Percentiles rank a stretch among this genome's conserved stretches.
Evolutionary conservation across 2,113 vertebrate genomes (phyloP).

Genomic region (Vulpes ferrilata): DNA sequence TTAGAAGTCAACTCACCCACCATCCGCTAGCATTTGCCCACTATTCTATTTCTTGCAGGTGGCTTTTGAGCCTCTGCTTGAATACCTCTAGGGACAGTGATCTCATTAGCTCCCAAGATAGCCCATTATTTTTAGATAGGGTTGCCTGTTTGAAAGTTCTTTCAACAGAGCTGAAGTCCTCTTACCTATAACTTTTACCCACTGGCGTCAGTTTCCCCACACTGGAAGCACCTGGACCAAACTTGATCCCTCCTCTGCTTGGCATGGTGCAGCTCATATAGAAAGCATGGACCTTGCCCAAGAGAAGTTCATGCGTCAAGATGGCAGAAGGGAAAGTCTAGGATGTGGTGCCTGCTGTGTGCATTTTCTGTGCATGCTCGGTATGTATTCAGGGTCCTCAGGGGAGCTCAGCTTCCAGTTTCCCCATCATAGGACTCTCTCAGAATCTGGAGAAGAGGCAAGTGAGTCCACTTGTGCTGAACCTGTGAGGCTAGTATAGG

Average conservation of each 20-base stretch:
- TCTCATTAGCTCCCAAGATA: constrained; percentile 78
- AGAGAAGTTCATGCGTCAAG: neutral
- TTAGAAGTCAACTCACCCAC: constrained; percentile 54
- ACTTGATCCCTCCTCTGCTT: neutral
- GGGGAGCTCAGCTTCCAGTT: neutral
- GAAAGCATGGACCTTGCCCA: neutral
- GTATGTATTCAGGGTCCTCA: neutral
- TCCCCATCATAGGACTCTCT: neutral
- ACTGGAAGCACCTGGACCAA: neutral
- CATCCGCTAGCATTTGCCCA: neutral
- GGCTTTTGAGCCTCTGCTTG: constrained; percentile 52
- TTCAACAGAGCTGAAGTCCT: neutral
- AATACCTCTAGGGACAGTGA: constrained; percentile 74
- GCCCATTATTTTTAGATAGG: constrained; percentile 74
- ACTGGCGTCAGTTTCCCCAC: neutral
- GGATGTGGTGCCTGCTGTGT: neutral
- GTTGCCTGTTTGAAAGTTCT: constrained; percentile 34
- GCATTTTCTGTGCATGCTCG: neutral
- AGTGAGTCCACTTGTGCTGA: neutral
- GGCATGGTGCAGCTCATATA: neutral
- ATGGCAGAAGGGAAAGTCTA: neutral
- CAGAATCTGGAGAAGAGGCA: neutral
- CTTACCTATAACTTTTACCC: neutral
- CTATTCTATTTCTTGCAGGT: constrained; percentile 53
- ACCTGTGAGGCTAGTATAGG: too few species aligned